A percentile compares a stretch with the other conserved stretches of the same genome.
Evolutionary conservation across 2,113 vertebrate genomes (phyloP).

Genomic region (Halichoeres trimaculatus): DNA sequence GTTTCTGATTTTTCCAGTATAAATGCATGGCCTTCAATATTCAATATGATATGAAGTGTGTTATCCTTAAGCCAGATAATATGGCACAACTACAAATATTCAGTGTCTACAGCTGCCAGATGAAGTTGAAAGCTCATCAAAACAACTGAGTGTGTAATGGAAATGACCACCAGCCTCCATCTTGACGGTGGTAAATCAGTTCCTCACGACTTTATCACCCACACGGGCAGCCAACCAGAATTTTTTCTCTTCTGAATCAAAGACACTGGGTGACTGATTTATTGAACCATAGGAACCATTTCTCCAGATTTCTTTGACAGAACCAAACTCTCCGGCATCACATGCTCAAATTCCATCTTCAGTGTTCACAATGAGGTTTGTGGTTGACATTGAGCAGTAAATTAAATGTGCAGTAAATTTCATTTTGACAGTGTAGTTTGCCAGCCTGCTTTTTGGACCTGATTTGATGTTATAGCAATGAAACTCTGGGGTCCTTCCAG

Average conservation of each 20-base stretch:
- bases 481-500: slow-evolving; percentile 14
- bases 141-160: not conserved
- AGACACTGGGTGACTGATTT: not conserved
- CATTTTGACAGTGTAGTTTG: slow-evolving; percentile 4
- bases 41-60: slow-evolving; percentile 12
- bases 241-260: not conserved
- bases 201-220: not conserved
- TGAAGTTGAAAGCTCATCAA: not conserved
- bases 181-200: not conserved
- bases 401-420: not conserved
- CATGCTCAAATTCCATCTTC: slow-evolving; percentile 1
- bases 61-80: slow-evolving; percentile 10
- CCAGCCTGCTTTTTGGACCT: slow-evolving; percentile 8
- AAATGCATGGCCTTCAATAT: slow-evolving; percentile 9
- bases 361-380: not conserved
- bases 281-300: not conserved
- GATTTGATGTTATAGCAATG: slow-evolving; percentile 4
- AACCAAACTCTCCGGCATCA: not conserved
- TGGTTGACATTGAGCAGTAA: not conserved
- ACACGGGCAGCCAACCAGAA: not conserved
- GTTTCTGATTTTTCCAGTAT: too few relatives aligned
- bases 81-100: slow-evolving; percentile 8
- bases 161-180: not conserved
- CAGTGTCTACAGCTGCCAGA: slow-evolving; percentile 7
- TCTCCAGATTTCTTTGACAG: not conserved